These are phyloP conservation scores for Cichladusa arquata DNA, from an alignment of 2,113 vertebrate genomes.

Conservation along the genomic window DNA sequence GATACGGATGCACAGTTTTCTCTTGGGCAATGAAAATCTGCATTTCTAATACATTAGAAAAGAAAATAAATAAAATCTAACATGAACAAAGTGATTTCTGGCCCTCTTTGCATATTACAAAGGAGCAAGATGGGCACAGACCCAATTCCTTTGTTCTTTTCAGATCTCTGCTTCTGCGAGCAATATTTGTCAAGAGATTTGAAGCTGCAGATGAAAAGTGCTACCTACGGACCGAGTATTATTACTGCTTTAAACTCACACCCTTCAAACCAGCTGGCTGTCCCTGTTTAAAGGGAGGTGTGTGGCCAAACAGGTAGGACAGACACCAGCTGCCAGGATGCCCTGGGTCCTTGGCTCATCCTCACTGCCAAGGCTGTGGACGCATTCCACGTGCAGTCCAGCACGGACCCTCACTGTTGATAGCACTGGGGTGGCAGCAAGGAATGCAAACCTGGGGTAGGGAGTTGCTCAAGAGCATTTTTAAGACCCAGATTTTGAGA, in stretches of 20 bases:
- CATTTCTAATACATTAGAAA: slow-evolving; percentile 55
- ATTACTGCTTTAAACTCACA: slow-evolving; percentile 38
- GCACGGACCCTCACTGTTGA: background rate
- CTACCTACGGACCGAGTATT: slow-evolving; percentile 14
- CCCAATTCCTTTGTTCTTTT: slow-evolving; percentile 65
- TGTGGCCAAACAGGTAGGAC: slow-evolving; percentile 35
- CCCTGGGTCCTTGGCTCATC: background rate
- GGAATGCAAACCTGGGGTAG: background rate
- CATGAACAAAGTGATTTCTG: slow-evolving; percentile 57
- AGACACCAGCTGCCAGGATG: background rate
- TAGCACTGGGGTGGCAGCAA: background rate
- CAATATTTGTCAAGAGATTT: slow-evolving; percentile 52
- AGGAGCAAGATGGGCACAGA: slow-evolving; percentile 55
- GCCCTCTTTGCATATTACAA: slow-evolving; percentile 63
- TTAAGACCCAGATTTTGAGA: background rate
- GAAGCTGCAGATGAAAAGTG: slow-evolving; percentile 57
- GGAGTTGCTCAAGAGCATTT: background rate
- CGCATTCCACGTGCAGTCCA: accelerated
- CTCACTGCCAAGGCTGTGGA: background rate
- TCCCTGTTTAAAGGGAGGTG: background rate
- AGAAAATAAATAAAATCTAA: slow-evolving; percentile 19
- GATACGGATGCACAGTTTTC: background rate
- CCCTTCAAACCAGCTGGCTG: background rate
- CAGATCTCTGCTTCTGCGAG: slow-evolving; percentile 52
- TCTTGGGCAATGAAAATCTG: slow-evolving; percentile 51